Base-by-base conservation (phyloP, 2,113 vertebrate genomes). In the Sander vitreus region DNA sequence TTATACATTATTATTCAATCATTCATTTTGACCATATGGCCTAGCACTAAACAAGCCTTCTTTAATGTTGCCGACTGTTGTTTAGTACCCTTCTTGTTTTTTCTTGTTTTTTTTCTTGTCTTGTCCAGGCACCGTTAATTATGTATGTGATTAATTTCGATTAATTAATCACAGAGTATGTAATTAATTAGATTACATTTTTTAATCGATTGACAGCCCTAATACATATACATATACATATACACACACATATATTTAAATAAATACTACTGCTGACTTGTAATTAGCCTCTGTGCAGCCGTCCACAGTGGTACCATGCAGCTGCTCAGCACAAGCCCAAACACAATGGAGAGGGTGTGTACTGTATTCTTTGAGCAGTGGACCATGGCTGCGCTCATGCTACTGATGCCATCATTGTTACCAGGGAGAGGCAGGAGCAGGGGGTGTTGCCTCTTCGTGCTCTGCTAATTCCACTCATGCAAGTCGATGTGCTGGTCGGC, bases 201-300 rank as follows among this genome's bases (percentile, higher is more conserved):
- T n/a, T n/a, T n/a, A n/a, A n/a, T n/a, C n/a, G n/a, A n/a, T n/a
- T n/a, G n/a, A n/a, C n/a, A n/a, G n/a, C n/a, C n/a, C n/a, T n/a
- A n/a, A n/a, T n/a, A n/a, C n/a, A n/a, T n/a, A n/a, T n/a, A 25
- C 25, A 25, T 25, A 25, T 25, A 25, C 25, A 25, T 25, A 25
- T 25, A 25, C 2, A 25, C 25, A 25, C 2, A 25, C 25, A 25
- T 25, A 25, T 25, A 33, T 0, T 1, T 33, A 81, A 68, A 81
- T 81, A 85, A 89, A 81, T 71, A 84, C 65, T 66, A 74, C 30
- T 5, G 69, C 62, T 57, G 73, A 66, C 75, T 84, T 43, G 74
- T 81, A 90, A 91, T 92, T 90, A 89, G 85, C 68, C 11, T 27
- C 75, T 72, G 76, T 72, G 80, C 78, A 58, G 80, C 6, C 62